A percentile compares a stretch with the other conserved stretches of the same genome.
Conservation (phyloP, 2,113 vertebrate genomes). For the Arizona elegans region DNA sequence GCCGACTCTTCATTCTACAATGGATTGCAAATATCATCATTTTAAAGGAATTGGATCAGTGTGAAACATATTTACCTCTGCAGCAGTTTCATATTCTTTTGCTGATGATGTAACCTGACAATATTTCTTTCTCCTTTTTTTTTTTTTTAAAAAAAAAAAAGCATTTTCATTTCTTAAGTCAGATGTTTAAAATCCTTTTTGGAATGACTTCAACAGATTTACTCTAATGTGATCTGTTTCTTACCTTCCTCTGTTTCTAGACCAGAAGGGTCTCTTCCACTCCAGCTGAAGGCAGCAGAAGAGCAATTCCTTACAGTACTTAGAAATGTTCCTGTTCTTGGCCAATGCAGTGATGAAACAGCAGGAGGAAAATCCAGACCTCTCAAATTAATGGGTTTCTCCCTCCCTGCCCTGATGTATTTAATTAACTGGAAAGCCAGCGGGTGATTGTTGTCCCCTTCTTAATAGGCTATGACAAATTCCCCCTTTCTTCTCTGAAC, state of each 20-base stretch:
- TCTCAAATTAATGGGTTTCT: constrained; percentile 10
- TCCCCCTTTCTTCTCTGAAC: background rate
- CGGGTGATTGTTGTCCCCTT: background rate
- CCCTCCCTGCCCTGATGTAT: background rate
- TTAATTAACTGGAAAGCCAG: constrained; percentile 9
- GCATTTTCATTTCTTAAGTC: background rate
- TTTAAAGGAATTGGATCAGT: background rate
- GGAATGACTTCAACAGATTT: background rate
- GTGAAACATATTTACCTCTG: background rate
- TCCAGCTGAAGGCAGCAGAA: background rate
- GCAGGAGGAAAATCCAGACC: background rate
- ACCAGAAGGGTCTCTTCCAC: background rate
- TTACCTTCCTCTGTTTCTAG: background rate
- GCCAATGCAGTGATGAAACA: background rate
- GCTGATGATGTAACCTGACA: background rate
- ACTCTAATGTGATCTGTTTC: background rate
- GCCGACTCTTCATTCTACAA: background rate
- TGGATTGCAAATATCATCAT: background rate
- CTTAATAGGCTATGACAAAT: constrained; percentile 11
- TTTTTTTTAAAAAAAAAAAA: background rate
- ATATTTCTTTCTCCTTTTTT: background rate
- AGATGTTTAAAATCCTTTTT: background rate
- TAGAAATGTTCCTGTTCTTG: background rate
- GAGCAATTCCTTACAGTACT: background rate
- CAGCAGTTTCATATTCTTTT: background rate